A percentile compares a stretch with the other conserved stretches of the same genome.
phyloP scores from a whole-genome alignment of 1,140 invertebrate species.

The Drosophila nigromelanica region DNA sequence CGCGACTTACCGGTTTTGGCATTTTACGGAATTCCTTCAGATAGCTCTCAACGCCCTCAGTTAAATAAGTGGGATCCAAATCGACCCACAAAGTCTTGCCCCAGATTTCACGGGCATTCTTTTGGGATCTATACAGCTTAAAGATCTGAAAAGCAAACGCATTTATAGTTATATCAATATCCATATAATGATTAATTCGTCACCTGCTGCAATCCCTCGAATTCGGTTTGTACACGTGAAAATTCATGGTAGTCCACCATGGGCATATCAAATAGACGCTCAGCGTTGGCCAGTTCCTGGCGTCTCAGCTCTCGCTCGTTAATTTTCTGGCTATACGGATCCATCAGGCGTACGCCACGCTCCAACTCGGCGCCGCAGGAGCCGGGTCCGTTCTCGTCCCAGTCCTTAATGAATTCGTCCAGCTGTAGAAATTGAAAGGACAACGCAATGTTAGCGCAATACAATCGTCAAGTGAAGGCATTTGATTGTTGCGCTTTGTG shows the following conservation, averaged over 20 bases:
- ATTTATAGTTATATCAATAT: neutral
- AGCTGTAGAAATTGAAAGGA: slow-evolving; percentile 74
- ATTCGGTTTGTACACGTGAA: slow-evolving; percentile 89
- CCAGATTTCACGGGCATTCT: slow-evolving; percentile 91
- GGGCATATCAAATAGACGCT: slow-evolving; percentile 93
- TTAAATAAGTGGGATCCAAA: slow-evolving; percentile 91
- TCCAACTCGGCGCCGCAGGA: slow-evolving; percentile 91
- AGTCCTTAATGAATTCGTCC: slow-evolving; percentile 89
- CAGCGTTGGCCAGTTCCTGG: slow-evolving; percentile 89
- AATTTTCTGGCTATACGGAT: slow-evolving; percentile 89
- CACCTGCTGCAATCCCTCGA: slow-evolving; percentile 87
- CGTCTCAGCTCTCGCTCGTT: slow-evolving; percentile 88
- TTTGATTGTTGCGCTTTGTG: slow-evolving; percentile 42
- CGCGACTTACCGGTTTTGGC: slow-evolving; percentile 84
- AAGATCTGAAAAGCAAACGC: slow-evolving; percentile 85
- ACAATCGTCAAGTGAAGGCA: slow-evolving; percentile 18
- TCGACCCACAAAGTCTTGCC: slow-evolving; percentile 94
- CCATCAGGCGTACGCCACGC: slow-evolving; percentile 88
- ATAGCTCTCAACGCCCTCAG: slow-evolving; percentile 94
- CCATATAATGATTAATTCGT: neutral
- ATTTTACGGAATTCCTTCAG: slow-evolving; percentile 90
- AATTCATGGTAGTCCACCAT: slow-evolving; percentile 92
- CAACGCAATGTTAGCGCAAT: slow-evolving; percentile 37
- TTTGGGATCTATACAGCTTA: slow-evolving; percentile 91
- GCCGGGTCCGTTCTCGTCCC: slow-evolving; percentile 90